Evolutionary conservation across 2,888 invertebrate species (phyloP), one percentile per base, ranked within the genome.

Genomic region (Nezara viridula): DNA sequence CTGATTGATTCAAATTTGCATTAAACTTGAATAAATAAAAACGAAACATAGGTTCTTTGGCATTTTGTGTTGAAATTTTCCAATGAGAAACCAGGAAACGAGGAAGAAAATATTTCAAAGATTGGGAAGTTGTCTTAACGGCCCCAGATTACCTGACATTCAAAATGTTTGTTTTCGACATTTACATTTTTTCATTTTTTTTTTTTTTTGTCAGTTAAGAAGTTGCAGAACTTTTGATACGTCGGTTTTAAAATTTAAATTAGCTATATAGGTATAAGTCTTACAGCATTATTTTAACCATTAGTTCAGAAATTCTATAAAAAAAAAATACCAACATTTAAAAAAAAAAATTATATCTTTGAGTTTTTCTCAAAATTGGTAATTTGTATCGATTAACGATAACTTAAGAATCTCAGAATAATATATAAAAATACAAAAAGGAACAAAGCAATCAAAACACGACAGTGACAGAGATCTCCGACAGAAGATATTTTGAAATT

Each of bases 21-120:
- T 66, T 16, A 32, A 66, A 16, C 32, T 0, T 27, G 66, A 66
- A 32, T 66, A 66, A 66, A 66, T 66, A 66, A 66, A 32, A 32
- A 32, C 27, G 66, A 16, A 66, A 66, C 66, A 66, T 66, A 66
- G 32, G 66, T 66, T 66, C 32, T 66, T 66, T 66, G 66, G 32
- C 66, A 66, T 66, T 66, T 66, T 66, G 66, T 27, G 1, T 66
- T 32, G 66, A 66, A 66, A 66, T 32, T 66, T 66, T 66, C 66
- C 66, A 32, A 32, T 32, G 27, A 12, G 66, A 32, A 14, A 66
- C 66, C 66, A 66, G 66, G 66, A 66, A 66, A 66, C 66, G 32
- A 32, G 5, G 12, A 32, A 12, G 27, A 32, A 66, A 32, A 32
- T n/a, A 32, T 16, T 12, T 66, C 14, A 32, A 66, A 66, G 16